Evolutionary conservation across 2,888 invertebrate genomes (phyloP), one percentile per base, ranked within the genome.

Genomic region (Zele albiditarsus): DNA sequence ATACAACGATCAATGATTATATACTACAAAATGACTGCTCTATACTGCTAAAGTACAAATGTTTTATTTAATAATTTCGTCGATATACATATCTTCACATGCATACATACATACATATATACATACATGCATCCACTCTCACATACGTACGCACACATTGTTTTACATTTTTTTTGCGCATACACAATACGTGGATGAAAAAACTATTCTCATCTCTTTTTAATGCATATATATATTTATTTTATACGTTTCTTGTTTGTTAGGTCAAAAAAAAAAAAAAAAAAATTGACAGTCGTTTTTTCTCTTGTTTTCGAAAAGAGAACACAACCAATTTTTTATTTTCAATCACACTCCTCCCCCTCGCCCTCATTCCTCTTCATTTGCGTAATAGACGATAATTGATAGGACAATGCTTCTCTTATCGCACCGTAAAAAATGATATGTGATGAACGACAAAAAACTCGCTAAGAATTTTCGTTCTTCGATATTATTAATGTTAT

Each of bases 11-110:
- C 84, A 84, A 81, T 81, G 86, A 83, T 85, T 84, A 81, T 84
- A 83, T 83, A 85, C 86, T 83, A 86, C 83, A 85, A 88, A 69
- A 88, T 84, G 88, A 89, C 88, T 89, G 88, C 88, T 89, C 88
- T 88, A 89, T 87, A 89, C 89, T 89, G 88, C 88, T 88, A 88
- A 88, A 89, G 89, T 89, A 89, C 89, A 89, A 89, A 89, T 87
- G 86, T 89, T 89, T 88, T 85, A 86, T 89, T 88, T 88, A 87
- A 86, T 87, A 88, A 86, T 86, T 87, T 86, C 88, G 84, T 87
- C 85, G 84, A 83, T 82, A 82, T 81, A 80, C 77, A 76, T 46
- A 38, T 69, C 65, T 71, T 57, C 67, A 62, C 69, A 42, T 14
- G 6, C 6, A 31, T 5, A 31, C 6, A 42, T 42, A 42, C 6